Evolutionary conservation across 2,113 vertebrate genomes (phyloP), one percentile per base, ranked within the genome.

Genomic region (Maccullochella peelii): DNA sequence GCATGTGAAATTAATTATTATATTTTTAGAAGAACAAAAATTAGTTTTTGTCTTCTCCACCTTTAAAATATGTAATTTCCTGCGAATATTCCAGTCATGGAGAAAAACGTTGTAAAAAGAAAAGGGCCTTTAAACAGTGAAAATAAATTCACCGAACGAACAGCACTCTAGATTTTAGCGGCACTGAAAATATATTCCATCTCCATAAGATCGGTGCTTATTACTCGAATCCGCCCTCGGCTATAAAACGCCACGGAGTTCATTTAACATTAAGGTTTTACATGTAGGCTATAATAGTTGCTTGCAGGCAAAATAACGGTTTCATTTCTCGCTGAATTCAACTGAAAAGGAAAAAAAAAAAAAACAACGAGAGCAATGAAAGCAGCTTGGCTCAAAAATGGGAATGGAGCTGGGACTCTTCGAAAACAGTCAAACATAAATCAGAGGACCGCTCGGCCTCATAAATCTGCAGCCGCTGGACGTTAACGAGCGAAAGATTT

Each of bases 401-500:
- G 6, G 21, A 40, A 54, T 21, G 30, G n/a, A 63, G 36, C n/a
- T 15, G 66, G 15, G 59, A 66, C 63, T 77, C 72, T 52, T 63
- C 27, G 10, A 63, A 54, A 84, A 76, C 61, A 71, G 85, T 75
- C 54, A 4, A 3, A 80, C 85, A 92, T 91, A 91, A 92, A 91
- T 93, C 87, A 85, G 68, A 72, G 52, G 7, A 42, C 0, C 54
- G 59, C 74, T 12, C 71, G 85, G 71, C 38, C 68, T 83, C 84
- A 82, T 92, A 91, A 91, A 92, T 90, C 88, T 82, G 73, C 49
- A 44, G 73, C 82, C 18, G 65, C 77, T 69, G 77, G 86, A 84
- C 80, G 72, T 89, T 89, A 92, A 91, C 67, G 83, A 89, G 87
- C 55, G 1, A 12, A 38, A 90, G 84, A 87, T 86, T 91, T 87